phyloP scores from a whole-genome alignment of 2,888 invertebrate species.

The Drosophila histrio region DNA sequence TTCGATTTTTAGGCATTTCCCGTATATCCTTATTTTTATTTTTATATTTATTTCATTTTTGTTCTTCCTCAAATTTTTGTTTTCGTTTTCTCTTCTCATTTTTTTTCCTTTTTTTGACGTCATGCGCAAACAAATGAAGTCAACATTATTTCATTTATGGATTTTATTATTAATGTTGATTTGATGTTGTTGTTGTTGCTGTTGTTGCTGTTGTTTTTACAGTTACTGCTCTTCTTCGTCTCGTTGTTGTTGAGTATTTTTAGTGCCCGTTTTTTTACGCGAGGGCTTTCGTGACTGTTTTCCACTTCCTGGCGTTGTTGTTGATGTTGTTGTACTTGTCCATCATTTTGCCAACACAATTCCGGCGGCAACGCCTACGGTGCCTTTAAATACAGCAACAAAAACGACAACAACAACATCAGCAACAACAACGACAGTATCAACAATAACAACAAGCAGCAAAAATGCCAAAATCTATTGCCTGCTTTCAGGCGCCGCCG shows the following conservation, averaged over 20 bases:
- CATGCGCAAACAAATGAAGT: conserved; percentile 73
- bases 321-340: conserved; percentile 56
- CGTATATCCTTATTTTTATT: conserved; percentile 34
- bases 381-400: conserved; percentile 29
- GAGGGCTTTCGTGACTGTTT: conserved; percentile 73
- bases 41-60: conserved; percentile 26
- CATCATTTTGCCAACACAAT: conserved; percentile 75
- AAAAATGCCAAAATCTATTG: conserved; percentile 76
- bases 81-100: background rate
- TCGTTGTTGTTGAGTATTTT: conserved; percentile 51
- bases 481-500: conserved; percentile 67
- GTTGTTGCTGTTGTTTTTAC: conserved; percentile 18
- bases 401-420: conserved; percentile 17
- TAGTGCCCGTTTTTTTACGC: conserved; percentile 56
- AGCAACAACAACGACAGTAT: conserved; percentile 25
- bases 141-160: conserved; percentile 78
- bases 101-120: conserved; percentile 55
- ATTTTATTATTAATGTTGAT: conserved; percentile 77
- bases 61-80: conserved; percentile 41
- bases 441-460: conserved; percentile 25
- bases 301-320: conserved; percentile 63
- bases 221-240: conserved; percentile 23
- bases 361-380: conserved; percentile 76
- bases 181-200: conserved; percentile 29
- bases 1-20: conserved; percentile 58